Evolutionary conservation across 1,140 invertebrate species (phyloP), one percentile per base, ranked within the genome.

Genomic region (Probaryconus sp.): DNA sequence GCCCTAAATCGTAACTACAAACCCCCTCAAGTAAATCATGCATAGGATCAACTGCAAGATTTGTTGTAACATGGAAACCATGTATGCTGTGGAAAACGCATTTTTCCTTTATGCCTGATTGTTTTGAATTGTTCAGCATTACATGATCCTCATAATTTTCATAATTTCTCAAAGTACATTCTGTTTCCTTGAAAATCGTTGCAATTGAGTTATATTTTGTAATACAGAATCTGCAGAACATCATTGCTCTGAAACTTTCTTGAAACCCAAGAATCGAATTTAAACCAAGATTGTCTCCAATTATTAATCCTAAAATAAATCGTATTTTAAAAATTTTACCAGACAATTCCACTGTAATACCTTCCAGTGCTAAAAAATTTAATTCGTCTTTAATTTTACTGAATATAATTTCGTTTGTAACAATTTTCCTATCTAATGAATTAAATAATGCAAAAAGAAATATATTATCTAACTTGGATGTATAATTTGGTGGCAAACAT

Each of bases 191-290:
- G n/a, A n/a, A n/a, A n/a, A n/a, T n/a, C n/a, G n/a, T n/a, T n/a
- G n/a, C n/a, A n/a, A n/a, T n/a, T n/a, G n/a, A n/a, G n/a, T 33
- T 31, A 20, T 40, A 63, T 11, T 30, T 65, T 76, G 9, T 45
- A 10, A 38, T 11, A 35, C 47, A 45, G n/a, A 43, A 42, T 18
- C 55, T 14, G 21, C 55, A 60, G 24, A 20, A 60, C 13, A 10
- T 24, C 4, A 18, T 60, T 10, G 40, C 37, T 9, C 0, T 7
- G 33, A 60, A 45, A 28, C 20, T 43, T 43, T 60, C 40, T 2
- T 31, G 6, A 21, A 45, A 43, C 9, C 24, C 51, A 1, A 56
- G 18, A 30, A 56, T 30, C 5, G 20, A 28, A 14, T 51, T 14
- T 18, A 35, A 35, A 5, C 30, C 48, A 10, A 51, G n/a, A 51